Conservation (phyloP, 2,113 vertebrate species). For the Cephalophus harveyi region DNA sequence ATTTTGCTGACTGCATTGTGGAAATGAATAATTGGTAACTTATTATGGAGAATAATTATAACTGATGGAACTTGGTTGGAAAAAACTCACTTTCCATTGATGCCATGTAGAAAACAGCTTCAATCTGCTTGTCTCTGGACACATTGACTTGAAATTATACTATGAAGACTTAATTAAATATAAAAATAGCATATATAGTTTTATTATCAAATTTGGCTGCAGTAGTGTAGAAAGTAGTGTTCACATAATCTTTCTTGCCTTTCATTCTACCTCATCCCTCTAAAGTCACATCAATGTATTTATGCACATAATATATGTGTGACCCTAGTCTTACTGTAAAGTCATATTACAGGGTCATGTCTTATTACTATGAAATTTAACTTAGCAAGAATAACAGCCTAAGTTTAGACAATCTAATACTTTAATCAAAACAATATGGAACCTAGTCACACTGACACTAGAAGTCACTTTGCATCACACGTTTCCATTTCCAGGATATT, state of each 20-base stretch:
- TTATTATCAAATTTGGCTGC: neutral
- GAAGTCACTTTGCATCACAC: conserved; percentile 20
- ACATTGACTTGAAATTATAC: conserved; percentile 7
- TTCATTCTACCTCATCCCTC: neutral
- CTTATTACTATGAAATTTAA: conserved; percentile 43
- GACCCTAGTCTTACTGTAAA: conserved; percentile 29
- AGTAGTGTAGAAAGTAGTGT: neutral
- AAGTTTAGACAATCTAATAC: conserved; percentile 35
- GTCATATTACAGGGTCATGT: conserved; percentile 17
- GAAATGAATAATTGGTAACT: conserved; percentile 54
- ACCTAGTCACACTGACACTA: neutral
- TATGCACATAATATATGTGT: neutral
- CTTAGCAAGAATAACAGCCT: conserved; percentile 39
- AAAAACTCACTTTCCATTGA: neutral
- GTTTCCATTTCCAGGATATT: neutral
- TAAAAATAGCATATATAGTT: neutral
- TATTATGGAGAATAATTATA: conserved; percentile 47
- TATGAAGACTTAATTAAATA: neutral
- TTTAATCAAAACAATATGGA: conserved; percentile 46
- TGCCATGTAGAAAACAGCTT: conserved; percentile 23
- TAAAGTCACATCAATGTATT: neutral
- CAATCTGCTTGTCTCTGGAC: neutral
- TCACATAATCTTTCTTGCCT: neutral
- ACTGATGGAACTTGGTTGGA: conserved; percentile 11
- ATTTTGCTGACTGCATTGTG: conserved; percentile 17